Conservation (phyloP, 2,113 vertebrate genomes). For the Dissostichus mawsoni region DNA sequence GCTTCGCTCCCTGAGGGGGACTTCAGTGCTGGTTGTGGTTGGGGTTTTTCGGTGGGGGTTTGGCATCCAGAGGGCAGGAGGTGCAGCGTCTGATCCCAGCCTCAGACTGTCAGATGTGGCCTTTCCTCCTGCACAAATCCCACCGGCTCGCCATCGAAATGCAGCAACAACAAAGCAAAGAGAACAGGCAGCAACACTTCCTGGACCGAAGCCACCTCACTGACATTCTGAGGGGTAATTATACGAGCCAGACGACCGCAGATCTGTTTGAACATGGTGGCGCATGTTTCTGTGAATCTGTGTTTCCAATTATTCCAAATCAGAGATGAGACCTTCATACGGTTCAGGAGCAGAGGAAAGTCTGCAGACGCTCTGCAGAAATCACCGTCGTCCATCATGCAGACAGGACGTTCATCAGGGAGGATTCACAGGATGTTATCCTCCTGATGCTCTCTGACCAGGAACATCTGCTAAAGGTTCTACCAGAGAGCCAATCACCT, state of each 20-base stretch:
- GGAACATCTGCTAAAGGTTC: slow-evolving; percentile 7
- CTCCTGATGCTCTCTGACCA: not conserved
- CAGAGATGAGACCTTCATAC: slow-evolving; percentile 4
- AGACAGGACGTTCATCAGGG: slow-evolving; percentile 8
- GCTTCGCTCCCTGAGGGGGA: not conserved
- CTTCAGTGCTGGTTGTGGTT: not conserved
- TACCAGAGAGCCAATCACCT: not conserved
- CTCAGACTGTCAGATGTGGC: slow-evolving; percentile 71
- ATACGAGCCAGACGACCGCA: slow-evolving; percentile 58
- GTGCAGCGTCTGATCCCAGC: slow-evolving; percentile 37
- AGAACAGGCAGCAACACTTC: slow-evolving; percentile 49
- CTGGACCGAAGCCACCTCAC: slow-evolving; percentile 26
- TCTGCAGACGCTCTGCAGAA: slow-evolving; percentile 14
- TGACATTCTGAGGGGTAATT: slow-evolving; percentile 38
- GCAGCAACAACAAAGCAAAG: slow-evolving; percentile 50
- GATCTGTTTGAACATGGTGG: slow-evolving; percentile 24
- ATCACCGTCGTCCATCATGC: not conserved
- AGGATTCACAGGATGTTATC: slow-evolving; percentile 11
- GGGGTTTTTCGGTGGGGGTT: slow-evolving; percentile 15
- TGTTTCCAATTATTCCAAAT: slow-evolving; percentile 42
- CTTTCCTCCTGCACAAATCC: slow-evolving; percentile 25
- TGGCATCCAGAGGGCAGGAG: slow-evolving; percentile 38
- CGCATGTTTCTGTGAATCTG: slow-evolving; percentile 28
- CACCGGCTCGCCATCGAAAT: not conserved
- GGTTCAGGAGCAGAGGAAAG: slow-evolving; percentile 18